Evolutionary conservation across 1,140 invertebrate species (phyloP).

Genomic region (Callitettix versicolor): DNA sequence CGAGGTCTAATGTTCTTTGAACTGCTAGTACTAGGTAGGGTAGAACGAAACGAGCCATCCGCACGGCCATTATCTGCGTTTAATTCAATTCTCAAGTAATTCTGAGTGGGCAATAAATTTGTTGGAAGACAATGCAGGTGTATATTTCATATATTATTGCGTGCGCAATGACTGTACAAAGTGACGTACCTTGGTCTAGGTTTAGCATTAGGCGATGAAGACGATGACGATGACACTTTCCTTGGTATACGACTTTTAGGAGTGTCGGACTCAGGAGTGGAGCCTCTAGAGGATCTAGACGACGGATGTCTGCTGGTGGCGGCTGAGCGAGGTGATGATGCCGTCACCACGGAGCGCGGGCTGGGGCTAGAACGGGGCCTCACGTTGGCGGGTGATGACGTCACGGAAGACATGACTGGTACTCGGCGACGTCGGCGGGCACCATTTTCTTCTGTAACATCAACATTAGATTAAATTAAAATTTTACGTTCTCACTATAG

Average conservation of each 20-base stretch:
- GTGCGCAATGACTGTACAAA: too few species aligned
- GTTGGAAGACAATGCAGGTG: too few species aligned
- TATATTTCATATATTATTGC: too few species aligned
- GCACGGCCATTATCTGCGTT: too few species aligned
- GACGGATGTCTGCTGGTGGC: neutral
- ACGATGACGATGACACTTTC: constrained; percentile 4
- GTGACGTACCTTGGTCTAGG: constrained; percentile 1
- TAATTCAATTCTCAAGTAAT: too few species aligned
- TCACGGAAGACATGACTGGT: neutral
- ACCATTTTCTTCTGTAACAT: neutral
- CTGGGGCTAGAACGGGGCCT: neutral
- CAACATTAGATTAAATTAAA: too few species aligned
- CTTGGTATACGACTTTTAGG: constrained; percentile 1
- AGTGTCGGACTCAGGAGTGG: neutral
- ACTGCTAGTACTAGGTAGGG: too few species aligned
- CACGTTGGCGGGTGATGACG: neutral
- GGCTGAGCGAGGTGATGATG: neutral
- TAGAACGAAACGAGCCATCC: too few species aligned
- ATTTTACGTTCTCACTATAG: too few species aligned
- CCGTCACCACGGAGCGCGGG: neutral
- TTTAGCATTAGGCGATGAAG: constrained; percentile 31
- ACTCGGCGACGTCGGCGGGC: neutral
- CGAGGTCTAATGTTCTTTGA: too few species aligned
- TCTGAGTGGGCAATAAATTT: too few species aligned
- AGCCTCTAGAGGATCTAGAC: neutral